Evolutionary conservation across 2,888 invertebrate species (phyloP), one percentile per base, ranked within the genome.

Genomic region (Melanchra persicariae): DNA sequence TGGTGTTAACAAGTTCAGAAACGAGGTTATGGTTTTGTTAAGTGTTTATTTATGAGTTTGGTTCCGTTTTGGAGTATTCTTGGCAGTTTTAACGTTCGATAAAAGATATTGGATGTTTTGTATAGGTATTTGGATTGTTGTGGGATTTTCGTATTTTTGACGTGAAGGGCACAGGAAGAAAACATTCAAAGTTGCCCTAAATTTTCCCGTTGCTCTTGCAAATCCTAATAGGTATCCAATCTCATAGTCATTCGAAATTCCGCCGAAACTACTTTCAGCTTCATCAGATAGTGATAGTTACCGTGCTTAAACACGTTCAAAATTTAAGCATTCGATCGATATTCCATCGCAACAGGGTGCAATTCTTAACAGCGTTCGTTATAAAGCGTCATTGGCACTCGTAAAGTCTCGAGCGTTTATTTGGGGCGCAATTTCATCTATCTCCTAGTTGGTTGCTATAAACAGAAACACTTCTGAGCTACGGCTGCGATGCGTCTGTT

Each of bases 1-100:
- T 81, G 66, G 59, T 69, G 77, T 73, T 81, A 77, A 62, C 64
- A 70, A 70, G 69, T 67, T 81, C 9, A 55, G 49, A 60, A 51
- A 52, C 26, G 61, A 55, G 60, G 60, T 70, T 77, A 72, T 74
- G 63, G 75, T 81, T 82, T 75, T 67, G 34, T 43, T 55, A 37
- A 63, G 43, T 57, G 51, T 60, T 69, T 68, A 74, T 74, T 65
- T 61, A 79, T 43, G 64, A 55, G 63, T 45, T 79, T 47, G 49
- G 49, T 64, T 72, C 22, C 43, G 43, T 70, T 75, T 70, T 37
- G 24, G 47, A 49, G 12, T n/a, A 26, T 40, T 34, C 34, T 22
- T 47, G 15, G 15, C 19, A 34, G 19, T 62, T 61, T 69, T 61
- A 75, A 34, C 15, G 55, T 57, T 57, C 30, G 40, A 0, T 47